Percentiles rank a stretch among this genome's conserved stretches.
These are phyloP conservation scores for Melanerpes formicivorus DNA, from an alignment of 2,113 vertebrate species.

Conservation along the genomic window DNA sequence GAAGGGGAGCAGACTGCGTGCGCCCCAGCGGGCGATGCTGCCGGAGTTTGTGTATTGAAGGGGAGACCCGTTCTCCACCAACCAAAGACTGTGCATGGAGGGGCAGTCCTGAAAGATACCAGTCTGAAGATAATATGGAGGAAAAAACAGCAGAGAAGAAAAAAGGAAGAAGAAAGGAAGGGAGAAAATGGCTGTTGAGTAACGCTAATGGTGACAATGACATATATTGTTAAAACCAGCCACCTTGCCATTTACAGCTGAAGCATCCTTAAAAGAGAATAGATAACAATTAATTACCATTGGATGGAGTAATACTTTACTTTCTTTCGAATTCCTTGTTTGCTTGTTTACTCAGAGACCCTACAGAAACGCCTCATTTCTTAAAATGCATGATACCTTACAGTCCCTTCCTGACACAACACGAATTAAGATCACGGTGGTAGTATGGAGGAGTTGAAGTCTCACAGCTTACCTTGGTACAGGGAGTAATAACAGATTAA, in stretches of 20 bases:
- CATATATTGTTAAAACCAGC: not conserved
- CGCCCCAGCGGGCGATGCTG: slow-evolving; percentile 94
- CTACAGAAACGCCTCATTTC: not conserved
- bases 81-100: slow-evolving; percentile 85
- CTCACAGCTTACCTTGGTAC: not conserved
- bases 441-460: not conserved
- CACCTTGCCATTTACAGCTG: slow-evolving; percentile 20
- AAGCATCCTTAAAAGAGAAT: slow-evolving; percentile 25
- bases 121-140: slow-evolving; percentile 74
- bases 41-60: slow-evolving; percentile 92
- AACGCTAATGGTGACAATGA: slow-evolving; percentile 8
- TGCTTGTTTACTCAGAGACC: not conserved
- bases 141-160: slow-evolving; percentile 67
- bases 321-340: not conserved
- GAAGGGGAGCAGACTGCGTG: slow-evolving; percentile 96
- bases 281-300: not conserved
- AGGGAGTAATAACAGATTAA: not conserved
- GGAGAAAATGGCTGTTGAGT: slow-evolving; percentile 67
- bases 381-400: not conserved
- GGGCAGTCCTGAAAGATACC: slow-evolving; percentile 84
- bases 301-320: not conserved
- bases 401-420: accelerated
- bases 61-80: slow-evolving; percentile 79
- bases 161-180: slow-evolving; percentile 65
- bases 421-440: not conserved